Base-by-base conservation (phyloP, 2,113 vertebrate species). In the Ictalurus punctatus region DNA sequence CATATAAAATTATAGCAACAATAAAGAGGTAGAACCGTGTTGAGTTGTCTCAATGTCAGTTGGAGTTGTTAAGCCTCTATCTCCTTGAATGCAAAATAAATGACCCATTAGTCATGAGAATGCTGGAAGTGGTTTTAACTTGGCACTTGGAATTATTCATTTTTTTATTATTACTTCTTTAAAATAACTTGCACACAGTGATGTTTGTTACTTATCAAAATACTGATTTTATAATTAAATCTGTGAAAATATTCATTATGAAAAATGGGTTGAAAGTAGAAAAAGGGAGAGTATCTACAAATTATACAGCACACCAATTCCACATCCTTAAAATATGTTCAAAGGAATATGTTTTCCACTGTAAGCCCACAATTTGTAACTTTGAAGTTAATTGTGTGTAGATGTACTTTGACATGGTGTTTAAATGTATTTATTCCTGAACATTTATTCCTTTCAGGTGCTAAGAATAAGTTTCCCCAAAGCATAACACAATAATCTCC, bases 11-110 rank as follows among this genome's bases (percentile, higher is more conserved):
- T 74, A 44, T 34, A 80, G 58, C 83, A 83, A 37, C 61, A 83
- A 85, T 85, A 79, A 63, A 85, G 79, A 90, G 79, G 69, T 88
- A 90, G 90, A 54, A 88, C 79, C 37, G 52, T 63, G 56, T 25
- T 30, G 52, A 88, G 30, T 25, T 80, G 27, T n/a, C 82, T 87
- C 25, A 84, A 14, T 48, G 37, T n/a, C 21, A 87, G 48, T 83
- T 82, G 78, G 59, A 69, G n/a, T 81, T 78, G 71, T 76, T 27
- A 78, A 86, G 58, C 34, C 8, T 86, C 30, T 63, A 65, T 86
- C 30, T 27, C 23, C 37, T 6, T 78, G 37, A 65, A 48, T 65
- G n/a, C 19, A 67, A 37, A 58, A 56, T 87, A 67, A n/a, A 61
- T 9, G 25, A 61, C 14, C 34, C 63, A 54, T 79, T 19, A 19